phyloP scores from a whole-genome alignment of 2,113 vertebrate genomes.

The mouse (Mus musculus) region DNA sequence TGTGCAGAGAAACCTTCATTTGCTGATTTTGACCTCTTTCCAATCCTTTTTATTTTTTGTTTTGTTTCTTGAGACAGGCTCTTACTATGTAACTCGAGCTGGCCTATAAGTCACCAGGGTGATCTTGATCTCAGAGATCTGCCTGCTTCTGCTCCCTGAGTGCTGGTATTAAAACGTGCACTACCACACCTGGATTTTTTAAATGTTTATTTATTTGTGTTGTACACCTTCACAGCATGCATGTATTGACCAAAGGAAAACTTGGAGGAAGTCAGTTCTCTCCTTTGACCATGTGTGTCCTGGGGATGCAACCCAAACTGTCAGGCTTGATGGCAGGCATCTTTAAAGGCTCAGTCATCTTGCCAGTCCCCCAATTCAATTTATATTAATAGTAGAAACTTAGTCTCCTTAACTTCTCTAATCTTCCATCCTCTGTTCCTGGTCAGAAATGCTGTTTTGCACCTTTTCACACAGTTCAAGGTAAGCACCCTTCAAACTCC shows the following conservation, averaged over 20 bases:
- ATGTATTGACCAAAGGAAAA: neutral
- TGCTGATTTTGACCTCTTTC: neutral
- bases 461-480: neutral
- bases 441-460: constrained; percentile 8
- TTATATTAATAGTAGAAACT: neutral
- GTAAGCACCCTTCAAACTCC: constrained; percentile 10
- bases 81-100: neutral
- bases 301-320: neutral
- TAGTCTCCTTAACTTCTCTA: neutral
- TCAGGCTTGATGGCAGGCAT: neutral
- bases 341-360: neutral
- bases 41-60: neutral
- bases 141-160: neutral
- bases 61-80: neutral
- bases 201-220: neutral
- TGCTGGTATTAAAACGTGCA: no score
- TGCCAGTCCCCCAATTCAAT: neutral
- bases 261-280: neutral
- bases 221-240: neutral
- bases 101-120: neutral
- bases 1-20: neutral
- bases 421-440: neutral
- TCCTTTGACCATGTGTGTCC: neutral
- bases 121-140: neutral
- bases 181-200: neutral